Base-by-base conservation (phyloP, 2,797 vertebrate genomes). In the Acestrorhynchus altus region DNA sequence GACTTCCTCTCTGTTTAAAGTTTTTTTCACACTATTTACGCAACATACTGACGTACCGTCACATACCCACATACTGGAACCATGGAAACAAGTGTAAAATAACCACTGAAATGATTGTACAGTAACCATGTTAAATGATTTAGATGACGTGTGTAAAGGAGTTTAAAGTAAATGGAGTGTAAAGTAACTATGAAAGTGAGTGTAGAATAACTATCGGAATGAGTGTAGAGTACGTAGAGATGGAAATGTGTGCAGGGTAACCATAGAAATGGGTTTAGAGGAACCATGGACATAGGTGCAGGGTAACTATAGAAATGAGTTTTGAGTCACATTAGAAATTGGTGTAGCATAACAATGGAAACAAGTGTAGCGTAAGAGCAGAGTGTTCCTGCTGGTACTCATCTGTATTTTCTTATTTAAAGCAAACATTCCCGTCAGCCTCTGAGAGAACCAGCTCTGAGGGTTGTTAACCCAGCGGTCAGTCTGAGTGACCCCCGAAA, bases 401-500 rank as follows among this genome's bases (percentile, higher is more conserved):
- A 35, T 35, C 31, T 35, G 31, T 35, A 35, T 35, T 6, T 2
- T 35, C 31, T 35, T 35, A 35, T 35, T 35, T 35, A 6, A 49
- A 15, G 18, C 46, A 49, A 52, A 20, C 49, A 20, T 52, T 49
- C 4, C 15, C 49, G 9, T 24, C 54, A 5, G 12, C 22, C 4
- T 12, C 22, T 18, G 18, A n/a, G n/a, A 1, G 51, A 24, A 24
- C 0, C 5, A 10, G 42, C 20, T 65, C 22, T 57, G 15, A 28
- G 44, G 22, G 18, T 22, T 28, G 22, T 28, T 47, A 49, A 47
- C 64, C 47, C 40, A 67, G 64, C 28, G 59, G 64, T 67, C 64
- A 57, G 69, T 57, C 15, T 59, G 54, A 69, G 24, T 76, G 74
- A 69, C 59, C 64, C n/a, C 49, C 15, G 12, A 11, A 16, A 40